Evolutionary conservation across 2,888 invertebrate species (phyloP).

Genomic region (Platycnemis pennipes): DNA sequence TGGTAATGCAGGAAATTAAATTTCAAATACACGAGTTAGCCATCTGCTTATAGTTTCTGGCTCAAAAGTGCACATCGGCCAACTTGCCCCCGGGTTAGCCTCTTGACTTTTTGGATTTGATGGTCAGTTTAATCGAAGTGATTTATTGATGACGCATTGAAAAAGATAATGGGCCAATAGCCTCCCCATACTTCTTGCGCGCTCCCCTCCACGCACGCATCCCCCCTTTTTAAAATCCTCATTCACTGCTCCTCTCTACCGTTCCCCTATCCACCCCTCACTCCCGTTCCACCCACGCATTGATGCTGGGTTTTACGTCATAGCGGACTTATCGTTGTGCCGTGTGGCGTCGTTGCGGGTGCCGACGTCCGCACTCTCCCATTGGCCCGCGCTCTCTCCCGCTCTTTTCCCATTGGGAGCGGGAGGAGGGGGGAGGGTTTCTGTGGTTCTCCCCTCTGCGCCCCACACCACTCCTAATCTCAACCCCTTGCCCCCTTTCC

Average conservation of each 20-base stretch:
- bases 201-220: background rate
- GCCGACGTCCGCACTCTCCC: constrained; percentile 16
- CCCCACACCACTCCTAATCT: background rate
- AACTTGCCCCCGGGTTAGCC: too few species aligned
- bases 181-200: background rate
- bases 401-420: constrained; percentile 53
- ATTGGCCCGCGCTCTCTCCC: constrained; percentile 43
- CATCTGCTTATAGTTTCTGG: too few species aligned
- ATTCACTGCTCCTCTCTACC: constrained; percentile 42
- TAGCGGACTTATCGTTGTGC: constrained; percentile 46
- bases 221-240: constrained; percentile 35
- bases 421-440: background rate
- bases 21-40: too few species aligned
- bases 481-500: background rate
- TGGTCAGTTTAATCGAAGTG: background rate
- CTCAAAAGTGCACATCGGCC: too few species aligned
- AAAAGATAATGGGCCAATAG: background rate
- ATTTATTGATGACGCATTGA: constrained; percentile 41
- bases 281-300: constrained; percentile 47
- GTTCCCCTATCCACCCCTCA: background rate
- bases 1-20: too few species aligned
- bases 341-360: constrained; percentile 57
- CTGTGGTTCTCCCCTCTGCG: background rate
- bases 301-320: constrained; percentile 63
- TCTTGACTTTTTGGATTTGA: background rate